These are phyloP conservation scores for Thalassaphorura encarpata DNA, from an alignment of 1,140 invertebrate species.

Conservation along the genomic window DNA sequence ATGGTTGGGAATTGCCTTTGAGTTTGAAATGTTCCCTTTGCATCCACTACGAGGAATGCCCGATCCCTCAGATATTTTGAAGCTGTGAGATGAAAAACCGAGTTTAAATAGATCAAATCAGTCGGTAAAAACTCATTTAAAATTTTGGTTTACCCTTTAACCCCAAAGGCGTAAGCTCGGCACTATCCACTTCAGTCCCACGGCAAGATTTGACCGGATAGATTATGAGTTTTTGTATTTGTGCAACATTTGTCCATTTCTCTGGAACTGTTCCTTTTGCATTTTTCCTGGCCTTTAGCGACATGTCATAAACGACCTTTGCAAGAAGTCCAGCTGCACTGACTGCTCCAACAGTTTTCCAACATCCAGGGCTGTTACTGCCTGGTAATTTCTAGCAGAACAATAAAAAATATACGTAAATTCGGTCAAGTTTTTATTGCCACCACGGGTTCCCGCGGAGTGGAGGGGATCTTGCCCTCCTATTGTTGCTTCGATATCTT, in stretches of 20 bases:
- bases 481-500: too few species aligned
- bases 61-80: constrained; percentile 17
- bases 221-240: constrained; percentile 20
- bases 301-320: too few species aligned
- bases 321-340: too few species aligned
- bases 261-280: constrained; percentile 1
- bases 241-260: constrained; percentile 26
- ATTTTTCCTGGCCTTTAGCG: background rate
- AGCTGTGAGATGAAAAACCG: background rate
- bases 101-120: background rate
- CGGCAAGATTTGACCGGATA: constrained; percentile 29
- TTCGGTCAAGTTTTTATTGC: too few species aligned
- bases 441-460: too few species aligned
- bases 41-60: constrained; percentile 20
- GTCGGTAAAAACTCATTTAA: background rate
- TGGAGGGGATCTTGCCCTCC: too few species aligned
- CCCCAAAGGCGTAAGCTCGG: constrained; percentile 16
- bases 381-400: too few species aligned
- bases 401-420: too few species aligned
- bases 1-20: constrained; percentile 12
- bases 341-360: too few species aligned
- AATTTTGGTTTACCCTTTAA: constrained; percentile 12
- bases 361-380: too few species aligned
- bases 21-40: constrained; percentile 1
- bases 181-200: constrained; percentile 15